Evolutionary conservation across 2,113 vertebrate species (phyloP).

Genomic region (Leiothrix lutea): DNA sequence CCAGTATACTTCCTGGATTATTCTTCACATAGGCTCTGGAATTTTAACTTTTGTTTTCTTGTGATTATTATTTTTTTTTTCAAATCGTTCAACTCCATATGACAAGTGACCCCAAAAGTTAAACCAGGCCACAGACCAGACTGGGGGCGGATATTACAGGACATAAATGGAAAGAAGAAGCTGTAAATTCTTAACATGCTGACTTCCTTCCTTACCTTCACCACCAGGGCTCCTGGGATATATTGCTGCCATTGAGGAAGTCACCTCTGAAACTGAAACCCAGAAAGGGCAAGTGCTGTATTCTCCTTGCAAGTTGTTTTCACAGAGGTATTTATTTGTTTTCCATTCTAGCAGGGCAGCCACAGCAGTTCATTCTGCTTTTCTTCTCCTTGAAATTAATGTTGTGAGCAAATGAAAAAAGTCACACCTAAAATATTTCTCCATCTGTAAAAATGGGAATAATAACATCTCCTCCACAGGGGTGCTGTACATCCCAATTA

Average conservation of each 20-base stretch:
- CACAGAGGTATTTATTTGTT: not conserved
- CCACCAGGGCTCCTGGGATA: not conserved
- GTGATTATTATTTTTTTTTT: not conserved
- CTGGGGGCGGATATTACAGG: not conserved
- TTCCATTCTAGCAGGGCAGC: not conserved
- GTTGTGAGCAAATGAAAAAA: constrained; percentile 21
- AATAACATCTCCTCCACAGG: not conserved
- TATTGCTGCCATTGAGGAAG: not conserved
- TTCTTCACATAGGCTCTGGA: not conserved
- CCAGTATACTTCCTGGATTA: not conserved
- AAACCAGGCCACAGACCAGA: not conserved
- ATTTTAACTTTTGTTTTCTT: not conserved
- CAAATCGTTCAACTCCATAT: not conserved
- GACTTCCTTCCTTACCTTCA: not conserved
- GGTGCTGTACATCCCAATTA: not conserved
- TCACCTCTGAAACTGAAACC: not conserved
- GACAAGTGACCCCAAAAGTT: not conserved
- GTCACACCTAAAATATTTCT: constrained; percentile 6
- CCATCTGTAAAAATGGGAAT: not conserved
- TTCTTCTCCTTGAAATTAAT: not conserved
- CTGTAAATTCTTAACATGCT: not conserved
- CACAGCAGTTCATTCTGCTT: not conserved
- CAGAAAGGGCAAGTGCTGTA: not conserved
- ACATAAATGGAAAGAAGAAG: not conserved
- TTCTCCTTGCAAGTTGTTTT: not conserved